Percentiles rank a stretch among this genome's conserved stretches.
These are phyloP conservation scores for Bettongia penicillata DNA, from an alignment of 2,113 vertebrate species.

Conservation along the genomic window DNA sequence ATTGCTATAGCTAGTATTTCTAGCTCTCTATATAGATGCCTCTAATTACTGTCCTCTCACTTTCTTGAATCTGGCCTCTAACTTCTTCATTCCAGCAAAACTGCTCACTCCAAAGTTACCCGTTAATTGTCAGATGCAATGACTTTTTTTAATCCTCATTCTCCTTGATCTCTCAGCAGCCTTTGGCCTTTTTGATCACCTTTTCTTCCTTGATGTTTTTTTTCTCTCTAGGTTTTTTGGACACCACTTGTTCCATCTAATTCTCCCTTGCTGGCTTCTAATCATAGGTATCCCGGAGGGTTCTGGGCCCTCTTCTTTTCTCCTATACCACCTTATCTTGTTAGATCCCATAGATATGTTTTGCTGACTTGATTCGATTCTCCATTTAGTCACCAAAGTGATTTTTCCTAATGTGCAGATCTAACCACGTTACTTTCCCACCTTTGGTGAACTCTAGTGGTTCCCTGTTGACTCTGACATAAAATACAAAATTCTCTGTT, in stretches of 20 bases:
- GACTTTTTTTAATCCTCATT: not conserved
- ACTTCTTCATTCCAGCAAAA: not conserved
- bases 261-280: not conserved
- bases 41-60: not conserved
- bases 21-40: not conserved
- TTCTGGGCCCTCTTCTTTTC: not conserved
- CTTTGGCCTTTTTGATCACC: not conserved
- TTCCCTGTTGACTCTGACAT: not conserved
- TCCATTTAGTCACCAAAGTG: not conserved
- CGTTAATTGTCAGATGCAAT: not conserved
- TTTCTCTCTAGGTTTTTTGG: not conserved
- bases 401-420: not conserved
- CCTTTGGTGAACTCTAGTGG: not conserved
- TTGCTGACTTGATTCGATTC: not conserved
- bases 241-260: not conserved
- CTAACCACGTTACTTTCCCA: not conserved
- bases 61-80: not conserved
- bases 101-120: not conserved
- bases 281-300: not conserved
- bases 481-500: not conserved
- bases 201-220: not conserved
- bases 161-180: not conserved
- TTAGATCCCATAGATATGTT: not conserved
- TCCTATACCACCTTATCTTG: not conserved
- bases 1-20: not conserved